A percentile compares a stretch with the other conserved stretches of the same genome.
These are phyloP conservation scores for Alentia gelatinosa DNA, from an alignment of 2,888 invertebrate genomes.

Conservation along the genomic window DNA sequence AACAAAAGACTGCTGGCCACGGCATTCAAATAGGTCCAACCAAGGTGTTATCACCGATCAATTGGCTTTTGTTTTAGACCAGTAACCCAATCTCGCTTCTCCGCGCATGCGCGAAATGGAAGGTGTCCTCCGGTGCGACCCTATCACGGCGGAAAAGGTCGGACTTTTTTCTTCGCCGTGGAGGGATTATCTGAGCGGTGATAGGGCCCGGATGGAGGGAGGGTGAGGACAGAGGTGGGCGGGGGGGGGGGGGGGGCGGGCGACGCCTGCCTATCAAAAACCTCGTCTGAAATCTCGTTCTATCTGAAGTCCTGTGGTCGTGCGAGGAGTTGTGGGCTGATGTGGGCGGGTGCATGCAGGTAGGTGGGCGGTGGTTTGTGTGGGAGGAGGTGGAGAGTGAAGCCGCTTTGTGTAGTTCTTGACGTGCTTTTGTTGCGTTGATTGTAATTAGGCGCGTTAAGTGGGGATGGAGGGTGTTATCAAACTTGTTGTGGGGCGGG, in stretches of 20 bases:
- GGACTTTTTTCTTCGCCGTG: constrained; percentile 1
- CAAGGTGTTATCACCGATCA: constrained; percentile 47
- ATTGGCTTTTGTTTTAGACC: constrained; percentile 44
- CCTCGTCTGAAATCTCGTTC: neutral
- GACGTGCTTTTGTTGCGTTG: constrained; percentile 23
- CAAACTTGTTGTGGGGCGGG: constrained; percentile 15
- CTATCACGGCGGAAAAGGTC: neutral
- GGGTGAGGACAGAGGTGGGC: no score
- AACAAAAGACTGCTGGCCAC: neutral
- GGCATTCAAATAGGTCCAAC: neutral
- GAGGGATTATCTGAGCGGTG: constrained; percentile 30
- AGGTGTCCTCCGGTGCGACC: constrained; percentile 20
- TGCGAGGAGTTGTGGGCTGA: neutral
- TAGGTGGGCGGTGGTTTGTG: no score
- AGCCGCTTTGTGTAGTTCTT: neutral
- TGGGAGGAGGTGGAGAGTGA: neutral
- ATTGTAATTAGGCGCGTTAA: constrained; percentile 40
- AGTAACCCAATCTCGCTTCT: constrained; percentile 43
- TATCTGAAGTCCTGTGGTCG: neutral
- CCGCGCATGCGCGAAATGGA: constrained; percentile 47
- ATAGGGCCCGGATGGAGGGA: neutral
- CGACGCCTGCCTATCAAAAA: no score
- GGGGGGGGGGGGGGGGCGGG: no score
- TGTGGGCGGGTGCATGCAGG: neutral
- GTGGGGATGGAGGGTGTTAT: constrained; percentile 34